Base-by-base conservation (phyloP, 2,113 vertebrate species). In the Sisor rabdophorus region DNA sequence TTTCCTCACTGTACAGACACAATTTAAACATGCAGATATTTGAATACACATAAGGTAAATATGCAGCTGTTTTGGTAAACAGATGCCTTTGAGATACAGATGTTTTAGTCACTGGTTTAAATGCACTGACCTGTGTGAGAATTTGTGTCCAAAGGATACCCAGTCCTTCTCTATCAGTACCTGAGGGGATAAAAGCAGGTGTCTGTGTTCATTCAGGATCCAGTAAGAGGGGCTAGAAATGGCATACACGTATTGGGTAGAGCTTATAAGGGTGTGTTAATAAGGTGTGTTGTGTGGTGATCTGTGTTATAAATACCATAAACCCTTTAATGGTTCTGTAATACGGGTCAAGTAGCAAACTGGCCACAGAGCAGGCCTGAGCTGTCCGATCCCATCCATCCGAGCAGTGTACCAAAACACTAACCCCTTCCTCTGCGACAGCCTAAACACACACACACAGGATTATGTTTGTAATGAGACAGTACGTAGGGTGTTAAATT, bases 91-190 rank as follows among this genome's bases (percentile, higher is more conserved):
- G n/a, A n/a, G n/a, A n/a, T n/a, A 22, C 28, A 56, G 19, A 56
- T 58, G 70, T 40, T 64, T 36, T 6, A 36, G 6, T n/a, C n/a
- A n/a, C n/a, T 48, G 47, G 26, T 74, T 47, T 11, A 20, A 22
- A 65, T 54, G 9, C 12, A 80, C 85, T 93, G 89, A 98, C 96
- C 96, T 95, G 89, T 99, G 96, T 80, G 95, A 97, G 89, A 98
- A 98, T 87, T 99, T 99, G 90, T 99, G 96, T 64, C 97, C 96
- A 84, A 98, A 99, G 59, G 95, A 96, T 87, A 97, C 88, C 97
- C 97, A 99, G 82, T 99, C 97, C 83, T 93, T 97, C 88, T 98
- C 96, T 78, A 99, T 94, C 87, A 99, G 91, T 54, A 95, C 91
- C 97, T 99, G 79, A 20, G 83, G 2, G 82, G 16, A 75, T n/a